Evolutionary conservation across 2,888 invertebrate genomes (phyloP), one percentile per base, ranked within the genome.

Genomic region (Heliconius cydno): DNA sequence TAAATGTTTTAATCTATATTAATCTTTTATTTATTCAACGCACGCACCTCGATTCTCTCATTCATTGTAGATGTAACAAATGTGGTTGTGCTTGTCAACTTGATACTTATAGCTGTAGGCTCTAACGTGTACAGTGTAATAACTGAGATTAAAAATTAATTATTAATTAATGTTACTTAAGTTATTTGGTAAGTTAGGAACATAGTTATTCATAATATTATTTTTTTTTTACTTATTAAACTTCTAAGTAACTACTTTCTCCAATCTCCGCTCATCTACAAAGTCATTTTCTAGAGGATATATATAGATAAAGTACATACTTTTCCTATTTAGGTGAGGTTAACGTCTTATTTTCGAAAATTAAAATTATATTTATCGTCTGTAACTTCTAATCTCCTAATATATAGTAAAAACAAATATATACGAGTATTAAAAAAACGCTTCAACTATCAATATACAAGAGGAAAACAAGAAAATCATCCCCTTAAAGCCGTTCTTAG

Each of bases 11-110:
- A 80, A 83, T 79, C 71, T 81, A 78, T 81, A 83, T 83, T 83
- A 83, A 84, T 84, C 76, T 82, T 79, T 82, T 82, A 81, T 82
- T 82, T 82, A 82, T 82, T 78, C 52, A 52, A 52, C 22, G 52
- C 75, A 65, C 65, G 41, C 19, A n/a, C n/a, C 22, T 34, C 30
- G 57, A 73, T 30, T 28, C 10, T 57, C n/a, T n/a, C 38, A 1
- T 46, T 38, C 19, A 65, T 72, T 34, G 57, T 75, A 41, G 38
- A 75, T 75, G 28, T 63, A 75, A 75, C 28, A 28, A 41, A 41
- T 65, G 74, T 28, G 46, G 34, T 73, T 46, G 12, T 12, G 41
- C 38, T 28, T 28, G 65, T 75, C 65, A 19, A n/a, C 15, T 2
- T 41, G 41, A 46, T 70, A 70, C 46, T 73, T 34, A 52, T 9